These are phyloP conservation scores for Zoanthus solanderi DNA, from an alignment of 92 coral and sea anemone genomes.

Conservation along the genomic window DNA sequence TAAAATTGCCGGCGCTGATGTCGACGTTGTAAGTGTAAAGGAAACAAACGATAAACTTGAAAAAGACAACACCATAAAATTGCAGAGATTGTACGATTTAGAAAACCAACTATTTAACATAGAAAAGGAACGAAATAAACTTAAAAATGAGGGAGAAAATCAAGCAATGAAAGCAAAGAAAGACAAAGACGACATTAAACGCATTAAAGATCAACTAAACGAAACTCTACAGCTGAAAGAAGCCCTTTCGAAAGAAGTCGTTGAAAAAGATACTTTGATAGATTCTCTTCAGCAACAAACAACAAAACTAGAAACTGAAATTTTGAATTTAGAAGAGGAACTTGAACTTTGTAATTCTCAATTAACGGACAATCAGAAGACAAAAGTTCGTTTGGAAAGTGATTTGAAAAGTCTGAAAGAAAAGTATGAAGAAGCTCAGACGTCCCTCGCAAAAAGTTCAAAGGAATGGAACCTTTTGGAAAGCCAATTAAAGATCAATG, in stretches of 20 bases:
- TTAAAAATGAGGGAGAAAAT: slow-evolving; percentile 72
- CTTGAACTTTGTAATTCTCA: slow-evolving; percentile 67
- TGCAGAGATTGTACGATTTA: slow-evolving; percentile 48
- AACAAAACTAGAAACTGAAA: slow-evolving; percentile 60
- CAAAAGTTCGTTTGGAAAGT: slow-evolving; percentile 41
- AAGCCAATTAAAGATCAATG: slow-evolving; percentile 58
- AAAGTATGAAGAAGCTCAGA: slow-evolving; percentile 56
- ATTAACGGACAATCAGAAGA: slow-evolving; percentile 56
- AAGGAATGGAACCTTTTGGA: slow-evolving; percentile 68
- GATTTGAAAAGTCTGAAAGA: slow-evolving; percentile 69
- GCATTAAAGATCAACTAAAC: slow-evolving; percentile 66
- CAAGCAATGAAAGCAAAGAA: slow-evolving; percentile 62
- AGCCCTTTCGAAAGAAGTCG: slow-evolving; percentile 57
- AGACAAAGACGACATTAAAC: slow-evolving; percentile 68
- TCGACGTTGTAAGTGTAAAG: slow-evolving; percentile 58
- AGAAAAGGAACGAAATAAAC: slow-evolving; percentile 74
- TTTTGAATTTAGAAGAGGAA: slow-evolving; percentile 64
- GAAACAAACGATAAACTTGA: slow-evolving; percentile 75
- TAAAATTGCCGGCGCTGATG: slow-evolving; percentile 65
- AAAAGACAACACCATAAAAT: slow-evolving; percentile 59
- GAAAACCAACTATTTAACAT: slow-evolving; percentile 66
- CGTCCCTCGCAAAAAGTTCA: slow-evolving; percentile 55
- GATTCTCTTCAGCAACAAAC: slow-evolving; percentile 72
- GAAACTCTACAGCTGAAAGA: slow-evolving; percentile 67
- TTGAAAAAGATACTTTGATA: slow-evolving; percentile 62